These are phyloP conservation scores for Cuniculus paca DNA, from an alignment of 2,797 vertebrate genomes.

Conservation along the genomic window DNA sequence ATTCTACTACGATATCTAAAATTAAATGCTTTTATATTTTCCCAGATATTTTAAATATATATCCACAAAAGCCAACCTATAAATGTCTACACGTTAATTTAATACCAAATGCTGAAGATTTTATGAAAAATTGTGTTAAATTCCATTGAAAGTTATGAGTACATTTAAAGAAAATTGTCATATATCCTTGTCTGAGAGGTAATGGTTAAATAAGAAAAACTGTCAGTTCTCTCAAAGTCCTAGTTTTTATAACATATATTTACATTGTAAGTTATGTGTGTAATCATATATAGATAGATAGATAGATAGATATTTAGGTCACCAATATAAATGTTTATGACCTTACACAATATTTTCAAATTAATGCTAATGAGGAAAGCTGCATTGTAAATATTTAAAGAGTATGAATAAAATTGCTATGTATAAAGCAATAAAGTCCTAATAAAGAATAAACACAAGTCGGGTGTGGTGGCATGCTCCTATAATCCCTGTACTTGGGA, in stretches of 20 bases:
- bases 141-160: neutral
- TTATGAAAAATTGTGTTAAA: neutral
- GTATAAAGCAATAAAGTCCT: neutral
- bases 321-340: neutral
- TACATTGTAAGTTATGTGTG: neutral
- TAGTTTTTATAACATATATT: neutral
- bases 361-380: neutral
- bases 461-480: too few relatives aligned
- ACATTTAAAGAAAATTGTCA: neutral
- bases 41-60: neutral
- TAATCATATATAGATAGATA: neutral
- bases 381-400: neutral
- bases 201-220: neutral
- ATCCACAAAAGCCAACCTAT: neutral
- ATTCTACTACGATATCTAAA: neutral
- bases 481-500: too few relatives aligned
- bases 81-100: neutral
- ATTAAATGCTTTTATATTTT: neutral
- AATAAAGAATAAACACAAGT: too few relatives aligned
- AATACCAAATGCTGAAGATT: neutral
- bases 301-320: neutral
- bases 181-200: neutral
- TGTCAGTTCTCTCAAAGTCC: neutral
- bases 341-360: slow-evolving; percentile 7
- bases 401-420: neutral